Percentiles rank a stretch among this genome's conserved stretches.
phyloP scores from a whole-genome alignment of 2,797 vertebrate genomes.

The Dipus sagitta region DNA sequence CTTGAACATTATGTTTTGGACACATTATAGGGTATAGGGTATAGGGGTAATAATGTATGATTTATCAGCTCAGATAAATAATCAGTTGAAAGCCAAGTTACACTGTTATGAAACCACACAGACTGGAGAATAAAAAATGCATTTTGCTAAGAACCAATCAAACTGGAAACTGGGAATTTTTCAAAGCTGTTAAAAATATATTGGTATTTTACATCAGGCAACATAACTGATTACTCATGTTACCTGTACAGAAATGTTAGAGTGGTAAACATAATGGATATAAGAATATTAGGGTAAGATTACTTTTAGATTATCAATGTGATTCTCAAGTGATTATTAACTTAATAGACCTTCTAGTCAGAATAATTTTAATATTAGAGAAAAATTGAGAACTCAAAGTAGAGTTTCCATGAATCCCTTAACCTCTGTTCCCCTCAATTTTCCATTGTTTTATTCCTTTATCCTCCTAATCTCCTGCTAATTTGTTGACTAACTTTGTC shows the following conservation, averaged over 20 bases:
- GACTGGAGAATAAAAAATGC: neutral
- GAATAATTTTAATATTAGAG: neutral
- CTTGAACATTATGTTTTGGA: neutral
- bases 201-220: neutral
- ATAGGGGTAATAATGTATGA: no score
- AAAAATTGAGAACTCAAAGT: neutral
- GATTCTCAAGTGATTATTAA: neutral
- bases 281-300: neutral
- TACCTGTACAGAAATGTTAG: neutral
- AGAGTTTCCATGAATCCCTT: neutral
- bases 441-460: neutral
- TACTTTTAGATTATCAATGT: neutral
- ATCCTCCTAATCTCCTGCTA: neutral
- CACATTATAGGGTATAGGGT: neutral
- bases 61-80: neutral
- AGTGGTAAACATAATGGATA: neutral
- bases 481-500: neutral
- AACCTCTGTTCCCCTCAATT: no score
- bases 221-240: neutral
- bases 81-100: neutral
- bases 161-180: conserved; percentile 13
- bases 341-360: neutral
- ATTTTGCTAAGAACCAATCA: conserved; percentile 51
- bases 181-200: conserved; percentile 27
- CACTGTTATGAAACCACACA: neutral